Conservation (phyloP, 2,797 vertebrate species). For the Syncerus caffer region DNA sequence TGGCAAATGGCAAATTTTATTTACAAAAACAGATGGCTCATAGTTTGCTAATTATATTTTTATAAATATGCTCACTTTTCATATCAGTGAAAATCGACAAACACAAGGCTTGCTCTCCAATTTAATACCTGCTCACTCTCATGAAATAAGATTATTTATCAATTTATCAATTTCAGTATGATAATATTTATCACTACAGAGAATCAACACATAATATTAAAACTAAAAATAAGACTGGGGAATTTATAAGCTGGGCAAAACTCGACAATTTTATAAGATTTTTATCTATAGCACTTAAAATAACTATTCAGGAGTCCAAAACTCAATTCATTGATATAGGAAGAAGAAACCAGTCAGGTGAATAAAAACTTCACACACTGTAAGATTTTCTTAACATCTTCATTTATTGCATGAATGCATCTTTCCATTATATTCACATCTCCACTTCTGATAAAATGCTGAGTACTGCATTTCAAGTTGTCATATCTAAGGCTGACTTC, state of each 20-base stretch:
- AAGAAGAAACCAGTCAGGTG: conserved; percentile 80
- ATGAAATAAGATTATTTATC: not conserved
- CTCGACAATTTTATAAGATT: not conserved
- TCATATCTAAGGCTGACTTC: conserved; percentile 60
- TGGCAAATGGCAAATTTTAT: not conserved
- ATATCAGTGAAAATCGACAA: not conserved
- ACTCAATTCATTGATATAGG: conserved; percentile 74
- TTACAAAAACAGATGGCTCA: not conserved
- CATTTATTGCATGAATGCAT: conserved; percentile 81
- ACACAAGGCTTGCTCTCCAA: not conserved
- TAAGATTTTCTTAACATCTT: conserved; percentile 80
- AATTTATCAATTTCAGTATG: not conserved
- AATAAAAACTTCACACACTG: conserved; percentile 81
- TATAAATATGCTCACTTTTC: not conserved
- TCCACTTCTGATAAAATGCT: conserved; percentile 68
- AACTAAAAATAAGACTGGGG: not conserved
- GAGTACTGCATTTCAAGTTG: conserved; percentile 59
- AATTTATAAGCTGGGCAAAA: not conserved
- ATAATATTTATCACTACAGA: not conserved
- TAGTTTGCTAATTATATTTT: not conserved
- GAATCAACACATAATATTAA: not conserved
- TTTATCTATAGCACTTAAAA: not conserved
- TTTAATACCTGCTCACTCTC: not conserved
- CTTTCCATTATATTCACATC: conserved; percentile 75
- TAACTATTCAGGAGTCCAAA: conserved; percentile 25